Evolutionary conservation across 2,888 invertebrate genomes (phyloP).

Genomic region (Diploptera punctata): DNA sequence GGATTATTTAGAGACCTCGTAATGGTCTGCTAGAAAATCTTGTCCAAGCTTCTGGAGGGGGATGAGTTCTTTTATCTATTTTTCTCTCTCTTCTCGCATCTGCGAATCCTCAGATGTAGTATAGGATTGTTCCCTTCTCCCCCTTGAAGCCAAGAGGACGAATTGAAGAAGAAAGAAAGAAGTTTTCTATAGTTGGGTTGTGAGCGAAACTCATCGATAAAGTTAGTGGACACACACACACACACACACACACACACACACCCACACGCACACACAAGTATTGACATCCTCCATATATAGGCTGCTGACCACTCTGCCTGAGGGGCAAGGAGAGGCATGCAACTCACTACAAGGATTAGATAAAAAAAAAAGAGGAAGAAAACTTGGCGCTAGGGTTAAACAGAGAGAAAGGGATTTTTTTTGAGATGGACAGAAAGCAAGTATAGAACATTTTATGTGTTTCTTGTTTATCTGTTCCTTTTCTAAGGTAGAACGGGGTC

Average conservation of each 20-base stretch:
- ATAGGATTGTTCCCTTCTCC: conserved; percentile 29
- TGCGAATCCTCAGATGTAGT: conserved; percentile 32
- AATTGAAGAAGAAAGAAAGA: conserved; percentile 39
- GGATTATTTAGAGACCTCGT: conserved; percentile 44
- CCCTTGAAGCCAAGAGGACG: conserved; percentile 29
- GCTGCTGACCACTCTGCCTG: conserved; percentile 44
- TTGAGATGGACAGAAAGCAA: no score
- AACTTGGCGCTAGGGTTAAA: no score
- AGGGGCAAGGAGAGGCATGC: no score
- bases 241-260: background rate
- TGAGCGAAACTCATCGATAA: conserved; percentile 39
- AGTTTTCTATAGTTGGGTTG: conserved; percentile 40
- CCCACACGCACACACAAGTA: conserved; percentile 24
- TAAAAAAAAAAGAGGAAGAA: no score
- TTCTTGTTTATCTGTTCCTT: no score
- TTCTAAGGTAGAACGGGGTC: no score
- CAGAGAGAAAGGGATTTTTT: no score
- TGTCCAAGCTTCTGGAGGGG: conserved; percentile 32
- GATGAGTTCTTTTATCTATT: conserved; percentile 10
- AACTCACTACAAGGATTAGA: no score
- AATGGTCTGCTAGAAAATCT: conserved; percentile 43
- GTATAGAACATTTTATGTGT: no score
- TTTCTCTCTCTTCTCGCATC: conserved; percentile 15
- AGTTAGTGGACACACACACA: conserved; percentile 3
- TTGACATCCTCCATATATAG: conserved; percentile 35